Evolutionary conservation across 2,113 vertebrate species (phyloP).

Genomic region (Protobothrops mucrosquamatus): DNA sequence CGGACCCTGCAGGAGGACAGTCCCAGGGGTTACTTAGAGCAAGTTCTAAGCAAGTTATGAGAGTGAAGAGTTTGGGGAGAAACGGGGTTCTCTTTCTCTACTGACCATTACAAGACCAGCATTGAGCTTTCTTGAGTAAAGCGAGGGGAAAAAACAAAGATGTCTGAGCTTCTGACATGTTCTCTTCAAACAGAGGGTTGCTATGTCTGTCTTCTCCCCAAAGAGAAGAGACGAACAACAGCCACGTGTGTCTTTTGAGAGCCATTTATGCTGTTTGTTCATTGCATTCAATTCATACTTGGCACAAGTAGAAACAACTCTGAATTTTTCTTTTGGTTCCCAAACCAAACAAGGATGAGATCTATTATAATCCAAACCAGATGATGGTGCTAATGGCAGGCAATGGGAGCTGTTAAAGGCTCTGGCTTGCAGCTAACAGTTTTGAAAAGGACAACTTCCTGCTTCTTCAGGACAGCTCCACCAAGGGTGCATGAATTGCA

Average conservation of each 20-base stretch:
- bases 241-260: neutral
- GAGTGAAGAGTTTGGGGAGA: neutral
- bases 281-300: conserved; percentile 29
- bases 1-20: neutral
- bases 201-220: neutral
- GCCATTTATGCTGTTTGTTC: neutral
- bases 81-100: neutral
- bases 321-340: conserved; percentile 32
- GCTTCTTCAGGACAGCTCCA: neutral
- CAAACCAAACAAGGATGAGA: conserved; percentile 28
- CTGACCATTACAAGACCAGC: neutral
- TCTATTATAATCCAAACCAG: conserved; percentile 59
- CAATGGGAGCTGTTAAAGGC: conserved; percentile 12
- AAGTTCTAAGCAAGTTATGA: neutral
- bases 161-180: neutral
- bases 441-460: conserved; percentile 2
- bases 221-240: neutral
- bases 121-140: neutral
- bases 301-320: conserved; percentile 24
- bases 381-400: conserved; percentile 30
- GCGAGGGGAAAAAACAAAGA: neutral
- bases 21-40: neutral
- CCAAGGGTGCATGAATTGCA: neutral
- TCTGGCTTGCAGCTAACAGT: conserved; percentile 24
- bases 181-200: neutral